These are phyloP conservation scores for Agrotis segetum DNA, from an alignment of 2,888 invertebrate genomes.

Conservation along the genomic window DNA sequence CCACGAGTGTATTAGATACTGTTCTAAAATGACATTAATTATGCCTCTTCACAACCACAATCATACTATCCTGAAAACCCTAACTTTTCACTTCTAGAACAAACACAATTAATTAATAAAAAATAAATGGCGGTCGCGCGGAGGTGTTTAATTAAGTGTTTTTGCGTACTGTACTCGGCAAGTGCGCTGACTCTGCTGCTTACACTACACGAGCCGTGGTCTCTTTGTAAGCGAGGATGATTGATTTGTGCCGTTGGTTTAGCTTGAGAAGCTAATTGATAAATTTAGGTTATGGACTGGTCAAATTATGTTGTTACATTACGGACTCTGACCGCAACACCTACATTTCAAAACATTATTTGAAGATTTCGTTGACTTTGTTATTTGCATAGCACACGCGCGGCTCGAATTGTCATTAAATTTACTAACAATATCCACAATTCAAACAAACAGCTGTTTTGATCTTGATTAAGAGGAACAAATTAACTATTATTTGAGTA, in stretches of 20 bases:
- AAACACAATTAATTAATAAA: conserved; percentile 57
- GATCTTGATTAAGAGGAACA: too few species aligned
- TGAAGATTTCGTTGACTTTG: too few species aligned
- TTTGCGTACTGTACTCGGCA: conserved; percentile 63
- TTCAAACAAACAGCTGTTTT: too few species aligned
- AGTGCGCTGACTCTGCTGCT: conserved; percentile 53
- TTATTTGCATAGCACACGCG: too few species aligned
- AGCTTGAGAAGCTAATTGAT: background rate
- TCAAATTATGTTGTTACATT: background rate
- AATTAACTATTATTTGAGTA: too few species aligned
- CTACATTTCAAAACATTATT: too few species aligned
- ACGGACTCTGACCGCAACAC: background rate
- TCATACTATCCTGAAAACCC: background rate
- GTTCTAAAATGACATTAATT: background rate
- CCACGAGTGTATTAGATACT: background rate
- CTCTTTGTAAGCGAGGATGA: conserved; percentile 49
- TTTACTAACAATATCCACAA: too few species aligned
- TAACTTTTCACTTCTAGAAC: conserved; percentile 34
- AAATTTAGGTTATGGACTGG: background rate
- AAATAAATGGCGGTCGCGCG: conserved; percentile 58
- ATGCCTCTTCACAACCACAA: background rate
- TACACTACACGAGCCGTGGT: conserved; percentile 45
- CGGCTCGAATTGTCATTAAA: too few species aligned
- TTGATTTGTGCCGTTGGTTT: background rate
- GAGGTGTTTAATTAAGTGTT: conserved; percentile 70